phyloP scores from a whole-genome alignment of 2,797 vertebrate genomes.

The Zalophus californianus region DNA sequence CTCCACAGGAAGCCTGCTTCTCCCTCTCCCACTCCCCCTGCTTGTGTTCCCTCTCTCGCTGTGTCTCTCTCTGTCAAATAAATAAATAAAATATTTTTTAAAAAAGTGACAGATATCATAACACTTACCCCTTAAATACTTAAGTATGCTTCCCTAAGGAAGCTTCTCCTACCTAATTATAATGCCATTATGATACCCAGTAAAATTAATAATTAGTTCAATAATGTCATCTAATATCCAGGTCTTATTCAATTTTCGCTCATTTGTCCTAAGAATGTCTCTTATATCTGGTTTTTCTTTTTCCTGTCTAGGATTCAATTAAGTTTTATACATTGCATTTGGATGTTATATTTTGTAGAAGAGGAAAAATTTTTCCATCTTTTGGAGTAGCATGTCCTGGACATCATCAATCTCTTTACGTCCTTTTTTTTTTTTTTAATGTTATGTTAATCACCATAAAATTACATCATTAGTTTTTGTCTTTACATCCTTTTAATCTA shows the following conservation, averaged over 20 bases:
- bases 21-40: too few relatives aligned
- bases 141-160: background rate
- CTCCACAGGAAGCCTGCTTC: too few relatives aligned
- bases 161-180: background rate
- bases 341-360: background rate
- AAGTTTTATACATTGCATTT: background rate
- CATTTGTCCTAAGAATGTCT: background rate
- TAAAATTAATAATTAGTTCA: conserved; percentile 18
- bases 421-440: too few relatives aligned
- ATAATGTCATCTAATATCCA: background rate
- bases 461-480: too few relatives aligned
- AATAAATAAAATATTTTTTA: background rate
- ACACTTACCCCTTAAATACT: conserved; percentile 15
- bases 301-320: background rate
- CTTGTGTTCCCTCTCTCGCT: too few relatives aligned
- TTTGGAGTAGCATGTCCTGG: background rate
- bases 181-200: background rate
- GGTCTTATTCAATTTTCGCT: background rate
- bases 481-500: too few relatives aligned
- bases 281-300: background rate
- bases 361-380: background rate
- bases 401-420: background rate
- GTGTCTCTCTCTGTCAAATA: too few relatives aligned
- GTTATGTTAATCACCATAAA: too few relatives aligned
- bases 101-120: background rate